A percentile compares a stretch with the other conserved stretches of the same genome.
phyloP scores from a whole-genome alignment of 2,888 invertebrate genomes.

The Monoplex corrugatus region DNA sequence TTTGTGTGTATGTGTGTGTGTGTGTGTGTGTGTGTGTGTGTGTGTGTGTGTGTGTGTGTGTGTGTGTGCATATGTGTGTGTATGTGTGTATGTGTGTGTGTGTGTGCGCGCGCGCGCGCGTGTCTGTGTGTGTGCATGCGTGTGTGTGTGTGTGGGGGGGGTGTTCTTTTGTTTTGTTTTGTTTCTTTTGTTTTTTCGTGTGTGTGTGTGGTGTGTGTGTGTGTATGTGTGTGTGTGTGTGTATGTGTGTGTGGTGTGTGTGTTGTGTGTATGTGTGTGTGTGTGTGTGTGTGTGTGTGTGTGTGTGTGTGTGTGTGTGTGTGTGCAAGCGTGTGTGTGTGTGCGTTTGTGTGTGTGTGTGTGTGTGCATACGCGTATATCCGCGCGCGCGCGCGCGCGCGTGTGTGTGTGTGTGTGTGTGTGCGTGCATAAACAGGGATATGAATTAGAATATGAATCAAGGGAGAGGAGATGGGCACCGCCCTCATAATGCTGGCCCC shows the following conservation, averaged over 20 bases:
- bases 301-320: neutral
- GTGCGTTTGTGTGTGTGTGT: neutral
- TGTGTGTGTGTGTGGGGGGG: neutral
- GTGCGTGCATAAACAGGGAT: neutral
- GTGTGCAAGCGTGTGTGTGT: neutral
- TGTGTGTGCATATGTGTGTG: neutral
- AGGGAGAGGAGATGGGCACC: too few species aligned
- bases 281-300: neutral
- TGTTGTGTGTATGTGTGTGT: neutral
- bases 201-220: neutral
- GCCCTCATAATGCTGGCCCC: too few species aligned
- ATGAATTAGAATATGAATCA: too few species aligned
- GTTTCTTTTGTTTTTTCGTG: neutral
- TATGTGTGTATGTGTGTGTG: neutral
- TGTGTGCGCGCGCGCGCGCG: neutral
- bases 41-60: too few species aligned
- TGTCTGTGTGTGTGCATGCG: neutral
- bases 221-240: neutral
- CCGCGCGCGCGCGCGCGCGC: constrained; percentile 55
- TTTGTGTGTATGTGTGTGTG: too few species aligned
- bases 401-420: constrained; percentile 21
- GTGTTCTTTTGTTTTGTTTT: too few species aligned
- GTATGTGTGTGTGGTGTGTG: too few species aligned
- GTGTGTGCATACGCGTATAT: neutral
- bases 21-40: too few species aligned